These are phyloP conservation scores for Asbolus verrucosus DNA, from an alignment of 1,140 invertebrate genomes.

Conservation along the genomic window DNA sequence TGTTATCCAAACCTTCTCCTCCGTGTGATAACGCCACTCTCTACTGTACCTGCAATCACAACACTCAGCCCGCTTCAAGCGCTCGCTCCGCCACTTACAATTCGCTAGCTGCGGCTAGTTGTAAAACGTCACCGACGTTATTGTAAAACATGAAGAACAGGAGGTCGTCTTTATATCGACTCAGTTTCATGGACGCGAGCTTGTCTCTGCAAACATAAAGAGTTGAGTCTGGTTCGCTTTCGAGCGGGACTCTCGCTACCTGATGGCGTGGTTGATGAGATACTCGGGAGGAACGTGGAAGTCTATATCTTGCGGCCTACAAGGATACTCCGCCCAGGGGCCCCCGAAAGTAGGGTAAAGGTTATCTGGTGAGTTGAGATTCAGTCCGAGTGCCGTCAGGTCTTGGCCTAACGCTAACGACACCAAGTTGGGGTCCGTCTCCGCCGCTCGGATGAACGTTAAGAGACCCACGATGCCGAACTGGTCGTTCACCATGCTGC, in stretches of 20 bases:
- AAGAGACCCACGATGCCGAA: constrained; percentile 98
- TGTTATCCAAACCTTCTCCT: constrained; percentile 99
- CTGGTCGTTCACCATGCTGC: constrained; percentile 98
- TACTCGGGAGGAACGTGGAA: constrained; percentile 99
- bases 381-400: constrained; percentile 95
- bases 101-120: constrained; percentile 95
- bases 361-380: constrained; percentile 97
- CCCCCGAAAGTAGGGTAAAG: constrained; percentile 97
- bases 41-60: constrained; percentile 82
- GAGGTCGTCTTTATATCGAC: constrained; percentile 98
- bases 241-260: constrained; percentile 63
- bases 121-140: constrained; percentile 97
- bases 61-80: neutral
- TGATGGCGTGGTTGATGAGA: constrained; percentile 92
- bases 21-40: constrained; percentile 99
- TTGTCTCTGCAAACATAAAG: constrained; percentile 77
- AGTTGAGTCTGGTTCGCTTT: constrained; percentile 7
- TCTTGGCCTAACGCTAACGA: constrained; percentile 96
- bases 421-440: constrained; percentile 95
- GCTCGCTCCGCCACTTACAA: constrained; percentile 80
- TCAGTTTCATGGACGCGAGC: constrained; percentile 94
- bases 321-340: constrained; percentile 97
- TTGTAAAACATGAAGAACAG: constrained; percentile 99
- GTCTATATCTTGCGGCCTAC: constrained; percentile 98
- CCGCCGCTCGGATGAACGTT: constrained; percentile 96